Evolutionary conservation across 2,113 vertebrate genomes (phyloP).

Genomic region (Odobenus rosmarus): DNA sequence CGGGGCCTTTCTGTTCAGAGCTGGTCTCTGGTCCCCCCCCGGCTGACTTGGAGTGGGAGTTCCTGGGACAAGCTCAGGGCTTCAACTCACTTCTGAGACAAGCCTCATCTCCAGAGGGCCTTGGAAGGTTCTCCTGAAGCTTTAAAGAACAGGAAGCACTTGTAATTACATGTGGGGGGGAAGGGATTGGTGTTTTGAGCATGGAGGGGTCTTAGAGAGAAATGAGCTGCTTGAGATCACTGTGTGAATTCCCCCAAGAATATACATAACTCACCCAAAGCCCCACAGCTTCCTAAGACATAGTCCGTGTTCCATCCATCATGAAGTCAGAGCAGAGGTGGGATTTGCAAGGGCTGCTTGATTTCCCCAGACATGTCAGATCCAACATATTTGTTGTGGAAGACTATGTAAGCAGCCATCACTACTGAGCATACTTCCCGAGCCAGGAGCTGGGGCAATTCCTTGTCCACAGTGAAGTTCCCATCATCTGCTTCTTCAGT

Average conservation of each 20-base stretch:
- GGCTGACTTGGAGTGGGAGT: constrained; percentile 50
- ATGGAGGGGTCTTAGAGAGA: background rate
- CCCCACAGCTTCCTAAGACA: background rate
- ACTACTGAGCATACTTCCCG: background rate
- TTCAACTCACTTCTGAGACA: constrained; percentile 39
- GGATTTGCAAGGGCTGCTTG: background rate
- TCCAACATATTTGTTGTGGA: background rate
- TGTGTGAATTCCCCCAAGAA: background rate
- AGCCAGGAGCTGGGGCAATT: background rate
- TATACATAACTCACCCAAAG: background rate
- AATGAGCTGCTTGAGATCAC: background rate
- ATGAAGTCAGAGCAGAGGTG: background rate
- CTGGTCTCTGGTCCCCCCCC: background rate
- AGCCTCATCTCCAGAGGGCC: background rate
- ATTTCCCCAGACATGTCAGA: background rate
- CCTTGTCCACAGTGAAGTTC: background rate
- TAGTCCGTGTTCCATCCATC: background rate
- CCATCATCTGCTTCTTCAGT: background rate
- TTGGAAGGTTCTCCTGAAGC: background rate
- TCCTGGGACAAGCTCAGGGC: background rate
- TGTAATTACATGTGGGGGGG: background rate
- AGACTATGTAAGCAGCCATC: background rate
- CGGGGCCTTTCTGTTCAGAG: background rate
- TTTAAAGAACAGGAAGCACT: background rate
- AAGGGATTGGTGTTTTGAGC: background rate